Evolutionary conservation across 2,113 vertebrate genomes (phyloP), one percentile per base, ranked within the genome.

Genomic region (Mormoops blainvillei): DNA sequence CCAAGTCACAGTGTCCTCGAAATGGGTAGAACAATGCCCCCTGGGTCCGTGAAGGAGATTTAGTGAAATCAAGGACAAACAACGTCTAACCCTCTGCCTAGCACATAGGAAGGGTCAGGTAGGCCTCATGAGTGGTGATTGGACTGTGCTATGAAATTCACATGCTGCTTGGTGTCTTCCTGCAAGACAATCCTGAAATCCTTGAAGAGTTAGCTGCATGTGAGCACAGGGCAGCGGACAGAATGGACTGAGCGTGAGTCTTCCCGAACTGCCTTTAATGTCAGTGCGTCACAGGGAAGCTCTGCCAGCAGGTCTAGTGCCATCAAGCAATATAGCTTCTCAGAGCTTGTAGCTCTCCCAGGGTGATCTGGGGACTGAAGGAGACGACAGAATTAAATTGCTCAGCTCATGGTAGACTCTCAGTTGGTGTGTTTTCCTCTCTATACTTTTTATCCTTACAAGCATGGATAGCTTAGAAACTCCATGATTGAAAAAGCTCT

Each of bases 161-260:
- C 14, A 22, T 3, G 20, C 70, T 80, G 12, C 3, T n/a, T 41
- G 22, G 11, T 48, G 22, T 12, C 63, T 41, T 78, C 76, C 43
- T 31, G 33, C 18, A 65, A 41, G 52, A 73, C 20, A 48, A 85
- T 4, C 22, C 45, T 52, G 76, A 48, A 58, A 28, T 26, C 74
- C 36, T 38, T 41, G 50, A 74, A 36, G 36, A 87, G 14, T 7
- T 22, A 19, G 41, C 50, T 50, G 7, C 3, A 24, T 6, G 24
- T 67, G 50, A 54, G 70, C 12, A 48, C 48, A 45, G 41, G n/a
- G 54, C 1, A 28, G 22, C 9, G 6, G 5, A 33, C 24, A 52
- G 19, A 31, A 2, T 33, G 8, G 3, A 4, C 0, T n/a, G 52
- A 11, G 5, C 16, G 2, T 5, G 19, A 28, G 10, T 45, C 54